These are phyloP conservation scores for Euura lappo DNA, from an alignment of 1,140 invertebrate species.

Conservation along the genomic window DNA sequence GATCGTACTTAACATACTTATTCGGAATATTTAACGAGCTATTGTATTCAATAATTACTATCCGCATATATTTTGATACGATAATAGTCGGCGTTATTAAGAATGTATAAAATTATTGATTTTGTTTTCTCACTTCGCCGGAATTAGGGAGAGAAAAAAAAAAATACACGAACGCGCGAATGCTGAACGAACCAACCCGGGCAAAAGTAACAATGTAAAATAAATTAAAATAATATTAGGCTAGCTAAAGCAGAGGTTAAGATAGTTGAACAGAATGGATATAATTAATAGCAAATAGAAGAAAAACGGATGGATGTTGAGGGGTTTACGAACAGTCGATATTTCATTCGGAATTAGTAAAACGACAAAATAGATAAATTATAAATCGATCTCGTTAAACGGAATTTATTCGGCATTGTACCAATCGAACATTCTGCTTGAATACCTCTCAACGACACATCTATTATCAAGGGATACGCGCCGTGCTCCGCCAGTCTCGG, in stretches of 20 bases:
- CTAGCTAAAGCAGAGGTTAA: conserved; percentile 38
- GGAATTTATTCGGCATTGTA: too few relatives aligned
- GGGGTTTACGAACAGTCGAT: neutral
- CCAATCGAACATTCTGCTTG: neutral
- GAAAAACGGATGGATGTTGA: neutral
- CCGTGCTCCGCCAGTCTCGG: conserved; percentile 51
- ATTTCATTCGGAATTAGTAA: neutral
- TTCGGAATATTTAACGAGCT: too few relatives aligned
- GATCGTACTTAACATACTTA: too few relatives aligned
- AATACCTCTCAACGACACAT: neutral
- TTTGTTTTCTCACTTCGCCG: too few relatives aligned
- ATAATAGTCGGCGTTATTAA: too few relatives aligned
- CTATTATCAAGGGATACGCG: conserved; percentile 29
- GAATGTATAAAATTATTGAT: too few relatives aligned
- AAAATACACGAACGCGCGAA: neutral
- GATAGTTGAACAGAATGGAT: conserved; percentile 5
- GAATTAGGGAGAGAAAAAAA: too few relatives aligned
- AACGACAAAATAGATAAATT: too few relatives aligned
- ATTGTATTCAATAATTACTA: too few relatives aligned
- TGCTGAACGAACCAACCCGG: conserved; percentile 28
- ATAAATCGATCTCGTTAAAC: too few relatives aligned
- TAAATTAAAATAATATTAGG: conserved; percentile 33
- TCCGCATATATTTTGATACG: too few relatives aligned
- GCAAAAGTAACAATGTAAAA: conserved; percentile 41
- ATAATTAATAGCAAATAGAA: neutral